Evolutionary conservation across 1,140 invertebrate species (phyloP).

Genomic region (Hyphantria cunea): DNA sequence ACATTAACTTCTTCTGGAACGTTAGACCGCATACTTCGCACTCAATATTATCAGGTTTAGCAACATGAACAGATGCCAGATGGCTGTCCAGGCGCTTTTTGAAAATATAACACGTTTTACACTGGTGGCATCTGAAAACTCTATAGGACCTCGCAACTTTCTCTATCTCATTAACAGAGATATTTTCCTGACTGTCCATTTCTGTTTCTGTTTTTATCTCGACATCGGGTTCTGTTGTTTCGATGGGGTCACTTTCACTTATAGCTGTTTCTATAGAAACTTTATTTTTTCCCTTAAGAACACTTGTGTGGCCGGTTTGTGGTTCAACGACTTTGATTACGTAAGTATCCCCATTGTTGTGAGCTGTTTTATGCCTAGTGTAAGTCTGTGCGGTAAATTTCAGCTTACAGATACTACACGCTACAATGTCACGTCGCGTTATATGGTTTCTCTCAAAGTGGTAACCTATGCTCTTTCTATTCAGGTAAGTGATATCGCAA

Average conservation of each 20-base stretch:
- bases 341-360: neutral
- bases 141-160: too few relatives aligned
- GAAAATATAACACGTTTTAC: neutral
- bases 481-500: neutral
- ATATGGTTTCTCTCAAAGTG: neutral
- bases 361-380: neutral
- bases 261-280: neutral
- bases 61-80: neutral
- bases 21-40: slow-evolving; percentile 2
- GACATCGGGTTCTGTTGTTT: neutral
- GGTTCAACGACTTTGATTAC: slow-evolving; percentile 4
- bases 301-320: neutral
- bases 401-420: slow-evolving; percentile 1
- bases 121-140: neutral
- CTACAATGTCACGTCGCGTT: neutral
- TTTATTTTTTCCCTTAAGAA: neutral
- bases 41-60: neutral
- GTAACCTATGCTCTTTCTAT: neutral
- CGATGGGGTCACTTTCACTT: neutral
- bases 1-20: neutral
- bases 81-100: neutral
- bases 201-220: neutral
- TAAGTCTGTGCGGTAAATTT: neutral
- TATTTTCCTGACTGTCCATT: neutral
- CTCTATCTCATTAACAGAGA: neutral